phyloP scores from a whole-genome alignment of 2,113 vertebrate genomes.

The Crotophaga sulcirostris region DNA sequence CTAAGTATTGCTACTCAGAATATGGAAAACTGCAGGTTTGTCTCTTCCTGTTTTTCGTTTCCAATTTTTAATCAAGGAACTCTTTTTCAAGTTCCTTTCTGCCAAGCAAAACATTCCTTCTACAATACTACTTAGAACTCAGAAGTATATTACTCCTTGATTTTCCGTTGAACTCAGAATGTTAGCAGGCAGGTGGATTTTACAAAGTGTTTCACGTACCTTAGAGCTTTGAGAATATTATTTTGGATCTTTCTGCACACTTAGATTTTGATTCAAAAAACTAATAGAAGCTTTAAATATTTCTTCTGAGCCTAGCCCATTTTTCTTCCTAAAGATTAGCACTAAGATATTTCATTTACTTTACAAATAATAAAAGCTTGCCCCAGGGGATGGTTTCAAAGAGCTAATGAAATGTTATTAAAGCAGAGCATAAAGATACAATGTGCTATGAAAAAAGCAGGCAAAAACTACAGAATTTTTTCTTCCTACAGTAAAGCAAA shows the following conservation, averaged over 20 bases:
- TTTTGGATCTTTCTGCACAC: neutral
- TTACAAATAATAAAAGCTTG: slow-evolving; percentile 56
- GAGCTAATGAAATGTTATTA: slow-evolving; percentile 51
- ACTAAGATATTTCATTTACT: slow-evolving; percentile 50
- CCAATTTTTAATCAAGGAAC: neutral
- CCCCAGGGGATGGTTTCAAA: slow-evolving; percentile 27
- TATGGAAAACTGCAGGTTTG: neutral
- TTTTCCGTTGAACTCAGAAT: neutral
- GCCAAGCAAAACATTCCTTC: neutral
- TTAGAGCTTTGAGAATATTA: slow-evolving; percentile 35
- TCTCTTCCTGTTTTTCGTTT: neutral
- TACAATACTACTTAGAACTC: neutral
- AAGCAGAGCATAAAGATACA: slow-evolving; percentile 7
- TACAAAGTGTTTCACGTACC: neutral
- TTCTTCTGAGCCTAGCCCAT: slow-evolving; percentile 41
- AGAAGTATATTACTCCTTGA: neutral
- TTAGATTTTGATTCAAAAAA: slow-evolving; percentile 43
- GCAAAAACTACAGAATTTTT: neutral
- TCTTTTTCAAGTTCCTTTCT: neutral
- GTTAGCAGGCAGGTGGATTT: neutral
- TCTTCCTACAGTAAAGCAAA: neutral
- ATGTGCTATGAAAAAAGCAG: neutral
- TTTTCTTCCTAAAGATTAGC: slow-evolving; percentile 22
- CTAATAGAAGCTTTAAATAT: slow-evolving; percentile 43
- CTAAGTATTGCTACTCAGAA: neutral